A percentile compares a stretch with the other conserved stretches of the same genome.
Conservation (phyloP, 2,888 invertebrate species). For the Malacosoma neustria region DNA sequence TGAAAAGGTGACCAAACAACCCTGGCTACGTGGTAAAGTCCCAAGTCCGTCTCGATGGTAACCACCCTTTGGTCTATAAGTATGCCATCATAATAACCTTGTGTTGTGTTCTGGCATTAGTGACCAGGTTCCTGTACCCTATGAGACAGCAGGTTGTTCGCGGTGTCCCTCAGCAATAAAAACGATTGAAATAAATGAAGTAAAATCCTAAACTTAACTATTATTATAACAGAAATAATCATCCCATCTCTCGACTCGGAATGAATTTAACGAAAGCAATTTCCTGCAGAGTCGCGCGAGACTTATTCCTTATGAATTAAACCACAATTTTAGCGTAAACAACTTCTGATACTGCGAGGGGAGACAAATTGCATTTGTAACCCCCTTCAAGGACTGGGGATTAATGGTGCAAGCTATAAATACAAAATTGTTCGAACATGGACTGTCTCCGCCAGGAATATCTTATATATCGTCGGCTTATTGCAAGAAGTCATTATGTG, state of each 20-base stretch:
- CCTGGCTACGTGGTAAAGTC: too few relatives aligned
- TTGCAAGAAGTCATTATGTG: too few relatives aligned
- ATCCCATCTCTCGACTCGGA: constrained; percentile 2
- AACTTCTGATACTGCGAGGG: not conserved
- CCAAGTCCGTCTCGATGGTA: too few relatives aligned
- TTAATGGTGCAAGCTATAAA: not conserved
- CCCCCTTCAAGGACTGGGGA: not conserved
- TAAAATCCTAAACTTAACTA: not conserved
- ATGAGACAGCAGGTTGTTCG: too few relatives aligned
- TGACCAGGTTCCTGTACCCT: too few relatives aligned
- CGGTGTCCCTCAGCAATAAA: too few relatives aligned
- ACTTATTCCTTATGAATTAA: constrained; percentile 3
- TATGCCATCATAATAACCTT: too few relatives aligned
- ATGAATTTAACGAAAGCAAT: constrained; percentile 17
- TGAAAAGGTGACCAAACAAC: too few relatives aligned
- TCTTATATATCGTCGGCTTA: too few relatives aligned
- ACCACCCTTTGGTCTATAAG: too few relatives aligned
- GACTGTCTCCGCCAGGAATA: not conserved
- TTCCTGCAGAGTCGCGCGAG: constrained; percentile 7
- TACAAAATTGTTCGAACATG: not conserved
- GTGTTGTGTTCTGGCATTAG: too few relatives aligned
- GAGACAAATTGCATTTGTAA: not conserved
- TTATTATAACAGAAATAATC: not conserved
- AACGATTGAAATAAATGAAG: not conserved
- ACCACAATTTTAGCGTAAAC: constrained; percentile 4